Conservation (phyloP, 1,140 invertebrate species). For the Drosophila lacteicornis region DNA sequence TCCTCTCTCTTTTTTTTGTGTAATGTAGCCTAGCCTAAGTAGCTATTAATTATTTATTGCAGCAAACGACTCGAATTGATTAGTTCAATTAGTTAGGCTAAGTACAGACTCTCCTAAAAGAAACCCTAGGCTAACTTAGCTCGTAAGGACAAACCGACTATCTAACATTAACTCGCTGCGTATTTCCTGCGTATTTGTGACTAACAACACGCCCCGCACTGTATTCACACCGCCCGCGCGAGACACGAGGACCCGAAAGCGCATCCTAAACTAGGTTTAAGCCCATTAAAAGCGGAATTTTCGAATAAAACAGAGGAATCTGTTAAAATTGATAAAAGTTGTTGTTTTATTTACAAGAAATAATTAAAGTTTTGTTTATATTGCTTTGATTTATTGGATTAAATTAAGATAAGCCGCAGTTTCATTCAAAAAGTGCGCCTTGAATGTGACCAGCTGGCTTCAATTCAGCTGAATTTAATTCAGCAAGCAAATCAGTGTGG, state of each 20-base stretch:
- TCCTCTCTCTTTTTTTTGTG: conserved; percentile 5
- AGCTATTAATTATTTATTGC: conserved; percentile 45
- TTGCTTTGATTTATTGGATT: not conserved
- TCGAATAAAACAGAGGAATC: not conserved
- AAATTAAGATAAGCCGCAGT: too few relatives aligned
- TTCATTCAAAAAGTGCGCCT: not conserved
- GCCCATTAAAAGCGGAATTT: not conserved
- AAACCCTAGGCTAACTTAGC: not conserved
- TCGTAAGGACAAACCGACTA: conserved; percentile 24
- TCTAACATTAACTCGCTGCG: conserved; percentile 22
- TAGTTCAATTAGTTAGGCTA: conserved; percentile 17
- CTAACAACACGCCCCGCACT: conserved; percentile 16
- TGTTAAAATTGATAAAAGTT: not conserved
- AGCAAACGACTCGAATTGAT: conserved; percentile 38
- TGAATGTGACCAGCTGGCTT: not conserved
- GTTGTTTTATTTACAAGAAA: too few relatives aligned
- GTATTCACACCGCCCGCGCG: conserved; percentile 10
- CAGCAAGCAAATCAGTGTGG: not conserved
- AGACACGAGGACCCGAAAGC: not conserved
- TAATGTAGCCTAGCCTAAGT: conserved; percentile 9
- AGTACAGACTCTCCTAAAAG: conserved; percentile 6
- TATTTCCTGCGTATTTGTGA: conserved; percentile 23
- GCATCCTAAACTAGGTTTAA: conserved; percentile 36
- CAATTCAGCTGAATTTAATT: too few relatives aligned
- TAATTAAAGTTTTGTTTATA: too few relatives aligned